Evolutionary conservation across 2,888 invertebrate species (phyloP).

Genomic region (Fabriciana adippe): DNA sequence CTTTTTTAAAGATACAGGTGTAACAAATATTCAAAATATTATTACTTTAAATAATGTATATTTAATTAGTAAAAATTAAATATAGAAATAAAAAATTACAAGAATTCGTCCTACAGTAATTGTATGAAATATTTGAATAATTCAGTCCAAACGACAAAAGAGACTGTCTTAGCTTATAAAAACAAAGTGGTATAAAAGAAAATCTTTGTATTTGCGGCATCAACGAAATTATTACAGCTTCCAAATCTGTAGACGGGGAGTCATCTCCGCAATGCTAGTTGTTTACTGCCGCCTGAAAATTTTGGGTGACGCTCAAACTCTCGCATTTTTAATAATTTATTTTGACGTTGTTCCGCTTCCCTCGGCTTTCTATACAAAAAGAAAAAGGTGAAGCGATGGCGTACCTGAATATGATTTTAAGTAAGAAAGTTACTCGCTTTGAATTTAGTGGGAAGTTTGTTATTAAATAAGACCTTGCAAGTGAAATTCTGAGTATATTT

Average conservation of each 20-base stretch:
- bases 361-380: slow-evolving; percentile 10
- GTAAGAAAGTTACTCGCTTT: slow-evolving; percentile 19
- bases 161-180: neutral
- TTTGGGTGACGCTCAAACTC: slow-evolving; percentile 16
- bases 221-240: slow-evolving; percentile 12
- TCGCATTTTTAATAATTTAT: slow-evolving; percentile 21
- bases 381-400: slow-evolving; percentile 12
- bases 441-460: slow-evolving; percentile 27
- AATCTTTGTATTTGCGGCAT: slow-evolving; percentile 11
- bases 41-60: too few species aligned
- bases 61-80: neutral
- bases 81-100: neutral
- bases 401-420: slow-evolving; percentile 23
- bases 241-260: slow-evolving; percentile 18
- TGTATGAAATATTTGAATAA: slow-evolving; percentile 14
- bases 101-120: neutral
- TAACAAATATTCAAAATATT: too few species aligned
- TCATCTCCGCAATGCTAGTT: slow-evolving; percentile 14
- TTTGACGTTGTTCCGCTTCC: slow-evolving; percentile 12
- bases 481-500: slow-evolving; percentile 24
- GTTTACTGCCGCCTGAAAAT: slow-evolving; percentile 11
- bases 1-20: too few species aligned
- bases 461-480: slow-evolving; percentile 33
- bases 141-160: slow-evolving; percentile 7
- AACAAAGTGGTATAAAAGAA: slow-evolving; percentile 13